Evolutionary conservation across 2,888 invertebrate species (phyloP), one percentile per base, ranked within the genome.

Genomic region (Eristalis arbustorum): DNA sequence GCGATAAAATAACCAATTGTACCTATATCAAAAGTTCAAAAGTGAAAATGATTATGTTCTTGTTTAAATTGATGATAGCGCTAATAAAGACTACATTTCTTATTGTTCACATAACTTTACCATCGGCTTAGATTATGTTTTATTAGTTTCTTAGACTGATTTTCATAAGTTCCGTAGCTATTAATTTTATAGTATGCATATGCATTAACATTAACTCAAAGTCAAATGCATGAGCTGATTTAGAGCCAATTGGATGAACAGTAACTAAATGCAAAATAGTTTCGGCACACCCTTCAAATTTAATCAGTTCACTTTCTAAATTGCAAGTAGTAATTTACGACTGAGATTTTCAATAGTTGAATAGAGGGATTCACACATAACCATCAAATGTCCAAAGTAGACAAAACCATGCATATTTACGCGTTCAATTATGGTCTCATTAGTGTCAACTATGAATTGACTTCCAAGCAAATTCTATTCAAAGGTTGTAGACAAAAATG

Each of bases 361-460:
- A 72, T 59, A 64, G 23, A 66, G 57, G 31, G 56, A 63, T 37
- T 56, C 13, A 18, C 22, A 18, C 40, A 40, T 18, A 64, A 37
- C 28, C 37, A 71, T 71, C 37, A 40, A 63, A 37, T 49, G 22
- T 40, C 75, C 10, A n/a, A 57, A 14, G 22, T 22, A 69, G 25
- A 81, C 49, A 75, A 42, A 61, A 22, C 31, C 57, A 64, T 22
- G 42, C 23, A 85, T 69, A 73, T 31, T 71, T 10, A 77, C 14
- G 62, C 62, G 57, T 22, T 62, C 64, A 79, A 87, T 83, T 83
- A 83, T 66, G 87, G 83, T 79, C 72, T 72, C 66, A 83, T 83
- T 83, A 74, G 59, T 72, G 79, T 87, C 87, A 87, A 83, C 83
- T 78, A 72, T 72, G 42, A 64, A 67, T 72, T 79, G 74, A 83